These are phyloP conservation scores for Trachops cirrhosus DNA, from an alignment of 2,797 vertebrate species.

Conservation along the genomic window DNA sequence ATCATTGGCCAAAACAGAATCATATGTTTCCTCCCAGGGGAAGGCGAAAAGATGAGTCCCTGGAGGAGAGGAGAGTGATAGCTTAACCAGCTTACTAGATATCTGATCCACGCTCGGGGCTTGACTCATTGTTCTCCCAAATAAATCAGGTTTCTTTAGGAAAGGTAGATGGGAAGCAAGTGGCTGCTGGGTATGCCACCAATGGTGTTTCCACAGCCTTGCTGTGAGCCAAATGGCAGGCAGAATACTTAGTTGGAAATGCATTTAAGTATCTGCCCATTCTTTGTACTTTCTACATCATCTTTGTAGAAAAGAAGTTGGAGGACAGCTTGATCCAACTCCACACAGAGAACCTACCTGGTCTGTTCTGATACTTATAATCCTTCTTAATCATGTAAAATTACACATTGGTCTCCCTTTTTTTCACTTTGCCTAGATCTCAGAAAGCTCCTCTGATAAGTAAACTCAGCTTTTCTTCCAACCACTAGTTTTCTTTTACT, in stretches of 20 bases:
- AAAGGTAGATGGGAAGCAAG: background rate
- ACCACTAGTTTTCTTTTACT: background rate
- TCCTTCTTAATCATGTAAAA: constrained; percentile 10
- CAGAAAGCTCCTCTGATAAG: background rate
- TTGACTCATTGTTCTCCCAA: background rate
- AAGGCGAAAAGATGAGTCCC: background rate
- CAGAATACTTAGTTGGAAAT: background rate
- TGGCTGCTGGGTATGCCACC: background rate
- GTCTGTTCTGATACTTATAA: background rate
- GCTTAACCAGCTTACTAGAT: background rate
- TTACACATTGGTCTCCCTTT: background rate
- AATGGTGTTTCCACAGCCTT: background rate
- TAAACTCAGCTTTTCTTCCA: background rate
- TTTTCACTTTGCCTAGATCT: background rate
- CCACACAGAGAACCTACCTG: background rate
- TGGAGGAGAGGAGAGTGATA: background rate
- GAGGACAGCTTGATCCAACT: background rate
- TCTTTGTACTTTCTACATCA: background rate
- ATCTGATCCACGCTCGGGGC: background rate
- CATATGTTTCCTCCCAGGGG: background rate
- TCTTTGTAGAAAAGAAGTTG: background rate
- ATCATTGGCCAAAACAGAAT: background rate
- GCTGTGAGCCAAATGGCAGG: background rate
- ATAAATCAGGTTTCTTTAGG: background rate
- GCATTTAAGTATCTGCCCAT: background rate